Evolutionary conservation across 2,888 invertebrate species (phyloP).

Genomic region (Empis stercorea): DNA sequence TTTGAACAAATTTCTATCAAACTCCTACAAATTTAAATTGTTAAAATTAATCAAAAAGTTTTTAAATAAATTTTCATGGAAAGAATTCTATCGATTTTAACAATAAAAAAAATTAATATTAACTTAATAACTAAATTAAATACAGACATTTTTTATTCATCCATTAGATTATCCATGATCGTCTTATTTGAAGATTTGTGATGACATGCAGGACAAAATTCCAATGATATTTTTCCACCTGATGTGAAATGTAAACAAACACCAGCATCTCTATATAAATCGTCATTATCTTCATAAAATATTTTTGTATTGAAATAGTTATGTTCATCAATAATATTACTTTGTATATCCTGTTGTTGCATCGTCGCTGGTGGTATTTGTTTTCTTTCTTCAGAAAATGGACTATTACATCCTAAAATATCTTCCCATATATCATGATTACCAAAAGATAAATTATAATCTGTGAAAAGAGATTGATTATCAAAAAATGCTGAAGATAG

Average conservation of each 20-base stretch:
- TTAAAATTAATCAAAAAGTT: no score
- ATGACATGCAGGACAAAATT: conserved; percentile 44
- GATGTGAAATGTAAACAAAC: conserved; percentile 44
- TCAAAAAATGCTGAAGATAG: conserved; percentile 14
- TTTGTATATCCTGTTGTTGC: neutral
- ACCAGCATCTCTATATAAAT: conserved; percentile 33
- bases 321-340: conserved; percentile 14
- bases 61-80: no score
- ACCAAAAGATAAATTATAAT: conserved; percentile 17
- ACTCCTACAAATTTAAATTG: no score
- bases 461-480: conserved; percentile 24
- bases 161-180: neutral
- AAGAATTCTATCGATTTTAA: neutral
- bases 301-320: conserved; percentile 14
- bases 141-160: neutral
- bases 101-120: neutral
- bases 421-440: conserved; percentile 17
- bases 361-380: neutral
- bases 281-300: neutral
- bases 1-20: no score
- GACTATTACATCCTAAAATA: conserved; percentile 8
- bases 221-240: conserved; percentile 42
- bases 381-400: conserved; percentile 1
- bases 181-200: conserved; percentile 23
- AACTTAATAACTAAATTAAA: neutral